phyloP scores from a whole-genome alignment of 2,888 invertebrate species.

The Dicyrtoma fusca region DNA sequence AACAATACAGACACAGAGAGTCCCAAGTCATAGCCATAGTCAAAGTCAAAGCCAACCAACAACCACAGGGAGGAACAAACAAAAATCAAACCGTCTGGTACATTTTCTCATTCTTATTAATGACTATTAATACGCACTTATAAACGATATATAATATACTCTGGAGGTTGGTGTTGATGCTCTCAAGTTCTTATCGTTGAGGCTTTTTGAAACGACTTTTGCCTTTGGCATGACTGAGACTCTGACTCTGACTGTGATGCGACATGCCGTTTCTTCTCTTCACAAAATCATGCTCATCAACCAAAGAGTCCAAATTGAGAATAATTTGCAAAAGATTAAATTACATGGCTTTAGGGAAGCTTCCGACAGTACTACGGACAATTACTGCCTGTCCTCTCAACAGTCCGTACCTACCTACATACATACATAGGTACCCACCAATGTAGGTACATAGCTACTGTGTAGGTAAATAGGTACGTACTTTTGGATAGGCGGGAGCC shows the following conservation, averaged over 20 bases:
- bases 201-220: background rate
- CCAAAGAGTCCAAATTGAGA: conserved; percentile 25
- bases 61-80: background rate
- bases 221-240: conserved; percentile 16
- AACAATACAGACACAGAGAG: background rate
- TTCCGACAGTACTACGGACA: conserved; percentile 11
- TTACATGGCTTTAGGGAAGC: conserved; percentile 8
- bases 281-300: conserved; percentile 20
- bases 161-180: too few relatives aligned
- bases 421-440: background rate
- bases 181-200: background rate
- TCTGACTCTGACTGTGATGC: background rate
- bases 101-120: background rate
- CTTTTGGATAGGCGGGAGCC: too few relatives aligned
- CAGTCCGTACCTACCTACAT: background rate
- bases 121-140: conserved; percentile 22
- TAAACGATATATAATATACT: conserved; percentile 6
- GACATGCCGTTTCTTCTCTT: background rate
- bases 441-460: background rate
- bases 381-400: background rate
- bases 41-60: background rate
- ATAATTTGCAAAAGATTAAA: conserved; percentile 33
- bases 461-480: too few relatives aligned
- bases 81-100: conserved; percentile 14
- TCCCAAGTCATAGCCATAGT: too few relatives aligned